Percentiles rank a stretch among this genome's conserved stretches.
Evolutionary conservation across 2,113 vertebrate genomes (phyloP).

Genomic region (Zosterops lateralis): DNA sequence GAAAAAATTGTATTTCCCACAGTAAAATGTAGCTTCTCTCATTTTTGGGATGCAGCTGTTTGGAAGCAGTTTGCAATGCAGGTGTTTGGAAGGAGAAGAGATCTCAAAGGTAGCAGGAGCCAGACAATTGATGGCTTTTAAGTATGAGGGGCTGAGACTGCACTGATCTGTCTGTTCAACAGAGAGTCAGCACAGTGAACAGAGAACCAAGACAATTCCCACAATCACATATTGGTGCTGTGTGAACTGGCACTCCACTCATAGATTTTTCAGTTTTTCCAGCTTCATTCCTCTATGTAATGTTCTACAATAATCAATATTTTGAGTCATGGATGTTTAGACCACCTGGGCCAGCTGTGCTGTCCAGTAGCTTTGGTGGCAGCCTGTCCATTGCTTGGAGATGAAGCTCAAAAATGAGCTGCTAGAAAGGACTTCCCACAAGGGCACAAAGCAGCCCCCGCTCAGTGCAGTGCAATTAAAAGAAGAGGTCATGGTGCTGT

Average conservation of each 20-base stretch:
- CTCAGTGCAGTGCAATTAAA: not conserved
- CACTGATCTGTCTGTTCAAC: not conserved
- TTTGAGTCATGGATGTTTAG: not conserved
- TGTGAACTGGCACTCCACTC: not conserved
- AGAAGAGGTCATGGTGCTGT: not conserved
- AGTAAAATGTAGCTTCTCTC: not conserved
- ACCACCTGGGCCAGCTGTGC: not conserved
- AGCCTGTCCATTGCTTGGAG: not conserved
- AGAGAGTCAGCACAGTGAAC: not conserved
- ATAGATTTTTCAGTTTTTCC: not conserved
- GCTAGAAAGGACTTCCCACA: not conserved
- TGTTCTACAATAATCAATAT: not conserved
- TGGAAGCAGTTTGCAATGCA: not conserved
- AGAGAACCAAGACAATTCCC: not conserved
- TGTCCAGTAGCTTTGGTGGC: not conserved
- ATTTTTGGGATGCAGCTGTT: not conserved
- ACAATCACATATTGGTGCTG: not conserved
- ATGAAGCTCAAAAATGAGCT: not conserved
- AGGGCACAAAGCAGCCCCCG: not conserved
- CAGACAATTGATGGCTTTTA: not conserved
- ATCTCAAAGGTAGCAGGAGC: not conserved
- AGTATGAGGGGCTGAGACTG: not conserved
- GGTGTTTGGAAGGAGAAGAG: not conserved
- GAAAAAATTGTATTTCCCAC: not conserved
- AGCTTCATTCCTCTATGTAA: not conserved